phyloP scores from a whole-genome alignment of 2,888 invertebrate genomes.

The Megamerina dolium region DNA sequence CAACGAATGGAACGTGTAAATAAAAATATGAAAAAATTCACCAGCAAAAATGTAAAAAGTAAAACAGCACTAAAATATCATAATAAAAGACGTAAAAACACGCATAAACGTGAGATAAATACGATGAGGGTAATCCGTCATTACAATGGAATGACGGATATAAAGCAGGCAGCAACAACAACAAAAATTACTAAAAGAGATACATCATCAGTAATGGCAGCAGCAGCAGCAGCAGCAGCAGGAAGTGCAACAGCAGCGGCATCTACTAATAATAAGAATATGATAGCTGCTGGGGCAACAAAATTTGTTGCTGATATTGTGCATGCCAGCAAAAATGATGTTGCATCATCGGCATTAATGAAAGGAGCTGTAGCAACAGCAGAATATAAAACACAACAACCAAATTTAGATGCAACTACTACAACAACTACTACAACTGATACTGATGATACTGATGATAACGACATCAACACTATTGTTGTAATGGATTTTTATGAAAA shows the following conservation, averaged over 20 bases:
- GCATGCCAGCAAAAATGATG: conserved; percentile 3
- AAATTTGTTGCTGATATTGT: conserved; percentile 16
- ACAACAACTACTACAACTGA: conserved; percentile 16
- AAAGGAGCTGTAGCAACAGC: conserved; percentile 18
- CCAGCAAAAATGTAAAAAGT: conserved; percentile 24
- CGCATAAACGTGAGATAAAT: conserved; percentile 35
- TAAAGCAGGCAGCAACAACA: conserved; percentile 4
- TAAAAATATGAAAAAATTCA: conserved; percentile 6
- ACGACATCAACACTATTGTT: conserved; percentile 17
- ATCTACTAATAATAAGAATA: conserved; percentile 1
- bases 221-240: conserved; percentile 12
- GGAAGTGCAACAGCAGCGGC: conserved; percentile 20
- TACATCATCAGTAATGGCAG: conserved; percentile 5
- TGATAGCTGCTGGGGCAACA: conserved; percentile 15
- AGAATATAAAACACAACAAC: conserved; percentile 10
- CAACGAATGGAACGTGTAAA: neutral
- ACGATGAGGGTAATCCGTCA: conserved; percentile 40
- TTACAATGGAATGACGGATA: conserved; percentile 8
- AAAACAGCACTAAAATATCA: conserved; percentile 37
- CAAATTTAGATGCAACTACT: conserved; percentile 17
- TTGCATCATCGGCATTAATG: conserved; percentile 8
- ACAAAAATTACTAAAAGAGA: conserved; percentile 1
- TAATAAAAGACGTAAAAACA: conserved; percentile 42
- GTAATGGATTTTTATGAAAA: conserved; percentile 16
- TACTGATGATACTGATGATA: conserved; percentile 13